Percentiles rank a stretch among this genome's conserved stretches.
phyloP scores from a whole-genome alignment of 2,113 vertebrate genomes.

The Sclerurus mexicanus region DNA sequence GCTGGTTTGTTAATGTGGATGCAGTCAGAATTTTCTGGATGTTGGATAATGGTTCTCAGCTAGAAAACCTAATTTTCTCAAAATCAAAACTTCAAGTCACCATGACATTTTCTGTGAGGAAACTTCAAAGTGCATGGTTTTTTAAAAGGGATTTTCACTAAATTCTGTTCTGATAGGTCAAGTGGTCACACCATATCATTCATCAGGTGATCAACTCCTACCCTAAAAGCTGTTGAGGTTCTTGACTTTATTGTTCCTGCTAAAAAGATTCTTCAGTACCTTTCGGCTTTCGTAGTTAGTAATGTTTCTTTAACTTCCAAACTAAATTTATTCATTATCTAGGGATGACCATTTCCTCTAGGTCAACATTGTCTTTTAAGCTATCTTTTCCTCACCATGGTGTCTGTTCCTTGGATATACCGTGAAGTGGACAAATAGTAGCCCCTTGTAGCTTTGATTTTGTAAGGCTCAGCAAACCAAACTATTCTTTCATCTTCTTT shows the following conservation, averaged over 20 bases:
- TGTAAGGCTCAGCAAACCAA: not conserved
- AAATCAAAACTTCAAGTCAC: not conserved
- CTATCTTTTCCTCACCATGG: not conserved
- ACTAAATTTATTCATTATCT: not conserved
- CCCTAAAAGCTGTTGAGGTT: not conserved
- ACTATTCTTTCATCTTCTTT: not conserved
- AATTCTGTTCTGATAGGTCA: not conserved
- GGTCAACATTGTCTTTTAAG: not conserved
- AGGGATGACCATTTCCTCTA: not conserved
- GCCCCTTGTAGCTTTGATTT: not conserved
- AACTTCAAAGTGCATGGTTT: not conserved
- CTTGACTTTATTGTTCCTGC: not conserved
- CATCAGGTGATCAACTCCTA: not conserved
- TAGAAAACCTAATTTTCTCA: not conserved
- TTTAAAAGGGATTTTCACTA: not conserved
- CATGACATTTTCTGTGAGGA: not conserved
- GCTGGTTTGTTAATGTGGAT: not conserved
- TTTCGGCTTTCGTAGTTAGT: not conserved
- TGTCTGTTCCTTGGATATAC: not conserved
- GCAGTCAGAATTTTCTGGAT: not conserved
- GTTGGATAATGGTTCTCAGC: not conserved
- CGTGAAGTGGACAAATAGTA: not conserved
- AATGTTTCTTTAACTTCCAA: not conserved
- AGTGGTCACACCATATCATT: not conserved
- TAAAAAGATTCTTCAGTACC: not conserved